Evolutionary conservation across 2,797 vertebrate genomes (phyloP).

Genomic region (Lepilemur ruficaudatus): DNA sequence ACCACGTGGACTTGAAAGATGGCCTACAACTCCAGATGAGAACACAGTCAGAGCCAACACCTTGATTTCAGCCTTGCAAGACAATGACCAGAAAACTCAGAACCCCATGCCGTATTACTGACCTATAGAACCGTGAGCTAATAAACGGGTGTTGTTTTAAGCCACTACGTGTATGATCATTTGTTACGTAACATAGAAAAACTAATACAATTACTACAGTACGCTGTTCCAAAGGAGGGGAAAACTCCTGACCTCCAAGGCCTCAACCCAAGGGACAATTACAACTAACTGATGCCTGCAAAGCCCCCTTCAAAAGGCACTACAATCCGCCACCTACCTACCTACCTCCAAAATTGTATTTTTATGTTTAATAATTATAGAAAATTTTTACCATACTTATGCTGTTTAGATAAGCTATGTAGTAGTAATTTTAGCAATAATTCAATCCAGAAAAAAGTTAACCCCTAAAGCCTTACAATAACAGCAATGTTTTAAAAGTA

Average conservation of each 20-base stretch:
- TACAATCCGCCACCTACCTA: not conserved
- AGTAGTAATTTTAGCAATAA: constrained; percentile 15
- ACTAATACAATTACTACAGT: not conserved
- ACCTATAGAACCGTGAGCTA: not conserved
- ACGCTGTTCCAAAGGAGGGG: not conserved
- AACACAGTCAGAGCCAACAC: not conserved
- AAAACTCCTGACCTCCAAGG: not conserved
- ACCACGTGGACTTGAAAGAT: not conserved
- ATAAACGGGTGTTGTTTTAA: not conserved
- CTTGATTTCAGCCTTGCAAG: not conserved
- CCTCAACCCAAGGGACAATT: not conserved
- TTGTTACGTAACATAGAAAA: not conserved
- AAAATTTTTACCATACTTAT: constrained; percentile 10
- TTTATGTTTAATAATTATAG: constrained; percentile 15
- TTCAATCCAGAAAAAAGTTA: not conserved
- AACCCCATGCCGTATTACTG: not conserved
- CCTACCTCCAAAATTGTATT: not conserved
- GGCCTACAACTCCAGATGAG: not conserved
- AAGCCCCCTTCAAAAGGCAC: not conserved
- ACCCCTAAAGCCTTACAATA: not conserved
- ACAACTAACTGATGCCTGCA: not conserved
- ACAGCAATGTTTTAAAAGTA: not conserved
- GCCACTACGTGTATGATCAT: not conserved
- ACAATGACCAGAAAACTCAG: not conserved
- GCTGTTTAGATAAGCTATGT: not conserved